Conservation (phyloP, 2,797 vertebrate genomes). For the Xenopus petersii region DNA sequence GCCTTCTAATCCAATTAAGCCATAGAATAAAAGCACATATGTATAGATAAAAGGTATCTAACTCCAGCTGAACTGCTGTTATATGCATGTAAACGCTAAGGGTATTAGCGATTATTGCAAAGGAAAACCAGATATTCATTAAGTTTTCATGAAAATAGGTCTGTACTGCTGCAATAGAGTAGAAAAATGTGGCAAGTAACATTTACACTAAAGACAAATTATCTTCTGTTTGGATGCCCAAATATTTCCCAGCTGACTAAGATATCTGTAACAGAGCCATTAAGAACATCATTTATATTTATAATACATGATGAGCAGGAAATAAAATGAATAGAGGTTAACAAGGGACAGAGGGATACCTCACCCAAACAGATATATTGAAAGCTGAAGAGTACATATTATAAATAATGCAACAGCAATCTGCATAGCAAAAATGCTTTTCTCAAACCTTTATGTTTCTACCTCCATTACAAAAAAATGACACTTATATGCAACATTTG, state of each 20-base stretch:
- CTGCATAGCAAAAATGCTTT: background rate
- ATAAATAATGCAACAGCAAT: constrained; percentile 19
- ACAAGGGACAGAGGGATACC: constrained; percentile 3
- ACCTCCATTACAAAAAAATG: background rate
- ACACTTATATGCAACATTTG: constrained; percentile 9
- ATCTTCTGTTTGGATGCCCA: background rate
- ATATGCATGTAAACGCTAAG: no score
- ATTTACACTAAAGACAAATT: constrained; percentile 7
- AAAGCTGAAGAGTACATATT: constrained; percentile 3
- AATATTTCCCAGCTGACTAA: constrained; percentile 23
- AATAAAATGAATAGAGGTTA: constrained; percentile 12
- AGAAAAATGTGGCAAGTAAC: background rate
- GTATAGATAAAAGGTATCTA: no score
- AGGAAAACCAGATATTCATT: no score
- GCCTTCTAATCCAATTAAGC: no score
- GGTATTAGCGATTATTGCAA: no score
- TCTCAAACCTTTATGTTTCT: background rate
- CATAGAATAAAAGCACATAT: no score
- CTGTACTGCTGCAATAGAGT: background rate
- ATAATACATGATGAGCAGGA: background rate
- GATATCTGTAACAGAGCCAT: constrained; percentile 9
- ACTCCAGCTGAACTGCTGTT: no score
- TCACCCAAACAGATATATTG: background rate
- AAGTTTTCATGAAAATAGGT: background rate
- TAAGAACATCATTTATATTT: constrained; percentile 23